These are phyloP conservation scores for Dioctria rufipes DNA, from an alignment of 2,888 invertebrate species.

Conservation along the genomic window DNA sequence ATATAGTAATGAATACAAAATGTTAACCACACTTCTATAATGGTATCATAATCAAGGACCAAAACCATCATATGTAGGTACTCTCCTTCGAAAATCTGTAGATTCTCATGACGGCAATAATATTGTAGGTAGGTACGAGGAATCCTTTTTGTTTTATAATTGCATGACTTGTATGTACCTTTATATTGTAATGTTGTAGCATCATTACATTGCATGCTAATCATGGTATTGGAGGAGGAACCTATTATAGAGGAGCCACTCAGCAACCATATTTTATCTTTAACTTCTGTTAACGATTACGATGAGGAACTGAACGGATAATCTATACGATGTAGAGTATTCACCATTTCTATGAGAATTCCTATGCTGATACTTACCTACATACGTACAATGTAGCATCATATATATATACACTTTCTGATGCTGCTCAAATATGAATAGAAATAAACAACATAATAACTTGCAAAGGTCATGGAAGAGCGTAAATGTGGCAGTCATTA, in stretches of 20 bases:
- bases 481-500: neutral
- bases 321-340: neutral
- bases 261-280: constrained; percentile 1
- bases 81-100: neutral
- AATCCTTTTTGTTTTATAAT: constrained; percentile 41
- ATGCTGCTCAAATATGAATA: neutral
- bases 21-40: neutral
- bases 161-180: constrained; percentile 28
- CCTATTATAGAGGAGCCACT: neutral
- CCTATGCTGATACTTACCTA: neutral
- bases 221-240: no score
- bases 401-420: constrained; percentile 14
- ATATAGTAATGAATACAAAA: constrained; percentile 8
- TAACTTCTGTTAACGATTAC: constrained; percentile 22
- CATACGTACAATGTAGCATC: neutral
- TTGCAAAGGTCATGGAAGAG: constrained; percentile 26
- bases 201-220: neutral
- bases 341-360: constrained; percentile 13
- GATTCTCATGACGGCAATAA: constrained; percentile 12
- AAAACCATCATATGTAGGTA: neutral
- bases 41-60: neutral
- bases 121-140: neutral
- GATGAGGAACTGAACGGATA: neutral
- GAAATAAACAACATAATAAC: neutral
- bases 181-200: constrained; percentile 1